These are phyloP conservation scores for Setophaga petechia DNA, from an alignment of 2,113 vertebrate species.

Conservation along the genomic window DNA sequence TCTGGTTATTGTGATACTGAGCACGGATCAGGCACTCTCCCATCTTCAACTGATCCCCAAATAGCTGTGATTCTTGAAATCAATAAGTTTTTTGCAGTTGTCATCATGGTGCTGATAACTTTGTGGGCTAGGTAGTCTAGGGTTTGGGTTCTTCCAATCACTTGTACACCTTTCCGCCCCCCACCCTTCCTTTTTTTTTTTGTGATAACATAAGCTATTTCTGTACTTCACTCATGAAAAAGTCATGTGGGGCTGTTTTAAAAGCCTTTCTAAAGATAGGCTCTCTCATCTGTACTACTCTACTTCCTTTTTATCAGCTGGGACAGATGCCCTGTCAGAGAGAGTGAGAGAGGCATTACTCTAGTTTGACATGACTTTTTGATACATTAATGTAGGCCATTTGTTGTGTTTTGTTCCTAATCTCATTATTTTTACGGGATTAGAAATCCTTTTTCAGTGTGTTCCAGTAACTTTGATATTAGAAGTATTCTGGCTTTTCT, in stretches of 20 bases:
- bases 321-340: background rate
- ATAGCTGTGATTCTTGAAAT: background rate
- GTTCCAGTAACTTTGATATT: background rate
- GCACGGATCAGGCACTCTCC: background rate
- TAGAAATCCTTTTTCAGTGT: background rate
- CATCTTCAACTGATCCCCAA: background rate
- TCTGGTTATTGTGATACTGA: background rate
- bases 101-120: background rate
- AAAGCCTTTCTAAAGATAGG: constrained; percentile 54
- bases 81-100: background rate
- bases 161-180: accelerated
- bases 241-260: background rate
- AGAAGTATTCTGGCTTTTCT: background rate
- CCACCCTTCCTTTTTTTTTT: accelerated
- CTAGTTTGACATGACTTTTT: background rate
- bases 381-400: background rate
- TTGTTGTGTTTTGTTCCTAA: background rate
- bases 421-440: background rate
- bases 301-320: constrained; percentile 30
- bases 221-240: background rate
- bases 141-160: background rate
- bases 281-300: background rate
- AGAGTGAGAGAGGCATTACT: background rate
- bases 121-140: background rate
- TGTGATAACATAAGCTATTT: background rate